Base-by-base conservation (phyloP, 2,113 vertebrate species). In the Limnothrissa miodon region DNA sequence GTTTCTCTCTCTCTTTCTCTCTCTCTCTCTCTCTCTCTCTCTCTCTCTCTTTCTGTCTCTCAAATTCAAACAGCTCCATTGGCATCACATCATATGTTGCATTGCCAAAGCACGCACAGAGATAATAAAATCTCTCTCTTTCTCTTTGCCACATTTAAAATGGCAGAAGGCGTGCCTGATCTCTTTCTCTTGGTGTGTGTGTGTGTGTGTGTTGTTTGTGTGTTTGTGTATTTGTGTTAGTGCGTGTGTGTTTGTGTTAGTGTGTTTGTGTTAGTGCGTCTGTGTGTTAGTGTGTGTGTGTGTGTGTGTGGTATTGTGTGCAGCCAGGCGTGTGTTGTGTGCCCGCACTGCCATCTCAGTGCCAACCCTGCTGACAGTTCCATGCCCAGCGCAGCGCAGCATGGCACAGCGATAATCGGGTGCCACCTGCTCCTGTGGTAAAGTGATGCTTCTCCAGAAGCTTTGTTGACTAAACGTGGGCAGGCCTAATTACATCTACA, bases 381-480 rank as follows among this genome's bases (percentile, higher is more conserved):
- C 29, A 36, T 70, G 62, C 29, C 62, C 62, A 70, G 62, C 25
- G 29, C 15, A 13, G 62, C 62, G 13, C 29, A 29, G 25, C 15
- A 11, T 70, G 62, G 62, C 62, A 70, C 62, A 36, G 62, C 29
- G 62, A 70, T 70, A 70, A 70, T 70, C 62, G 62, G 62, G 62
- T 4, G 29, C 62, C 62, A 70, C 62, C 62, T 70, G 62, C 62
- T 70, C 62, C 11, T 36, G 62, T 70, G 62, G 62, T 10, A 70
- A 70, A 70, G 62, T 70, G 25, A 11, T 36, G 33, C 25, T 70
- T 33, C 62, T 70, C 11, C 17, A 70, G 62, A 11, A 33, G 33
- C 62, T 29, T 33, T 70, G 62, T 70, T 70, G 62, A 70, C 25
- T 70, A 70, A 36, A 70, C 29, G 29, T 17, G 29, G 25, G 59